These are phyloP conservation scores for Carassius auratus DNA, from an alignment of 2,113 vertebrate species.

Conservation along the genomic window DNA sequence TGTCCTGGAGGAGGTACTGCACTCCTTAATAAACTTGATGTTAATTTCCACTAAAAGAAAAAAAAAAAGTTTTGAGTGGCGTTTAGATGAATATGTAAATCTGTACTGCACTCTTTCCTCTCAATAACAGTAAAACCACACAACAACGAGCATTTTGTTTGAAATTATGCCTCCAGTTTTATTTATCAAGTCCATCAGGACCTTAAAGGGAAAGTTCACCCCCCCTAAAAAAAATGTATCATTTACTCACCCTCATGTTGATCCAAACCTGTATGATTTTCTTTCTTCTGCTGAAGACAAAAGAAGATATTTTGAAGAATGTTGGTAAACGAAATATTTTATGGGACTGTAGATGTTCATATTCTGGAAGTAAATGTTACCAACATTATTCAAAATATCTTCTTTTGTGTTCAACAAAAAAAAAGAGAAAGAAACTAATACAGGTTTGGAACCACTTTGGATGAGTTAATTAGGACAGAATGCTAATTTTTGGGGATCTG, in stretches of 20 bases:
- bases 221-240: too few relatives aligned
- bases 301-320: neutral
- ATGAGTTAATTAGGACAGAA: neutral
- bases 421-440: neutral
- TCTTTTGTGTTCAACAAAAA: neutral
- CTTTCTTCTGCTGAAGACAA: neutral
- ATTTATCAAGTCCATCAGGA: neutral
- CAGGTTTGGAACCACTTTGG: neutral
- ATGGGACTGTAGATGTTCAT: too few relatives aligned
- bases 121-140: neutral
- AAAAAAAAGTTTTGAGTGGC: neutral
- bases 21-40: neutral
- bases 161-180: too few relatives aligned
- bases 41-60: neutral
- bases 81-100: neutral
- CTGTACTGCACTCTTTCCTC: neutral
- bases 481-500: neutral
- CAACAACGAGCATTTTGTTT: too few relatives aligned
- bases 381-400: neutral
- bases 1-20: conserved; percentile 76
- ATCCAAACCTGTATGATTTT: neutral
- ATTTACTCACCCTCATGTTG: too few relatives aligned
- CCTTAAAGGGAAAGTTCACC: too few relatives aligned
- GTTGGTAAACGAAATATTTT: neutral
- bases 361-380: neutral